Conservation (phyloP, 1,140 invertebrate genomes). For the Battus philenor region DNA sequence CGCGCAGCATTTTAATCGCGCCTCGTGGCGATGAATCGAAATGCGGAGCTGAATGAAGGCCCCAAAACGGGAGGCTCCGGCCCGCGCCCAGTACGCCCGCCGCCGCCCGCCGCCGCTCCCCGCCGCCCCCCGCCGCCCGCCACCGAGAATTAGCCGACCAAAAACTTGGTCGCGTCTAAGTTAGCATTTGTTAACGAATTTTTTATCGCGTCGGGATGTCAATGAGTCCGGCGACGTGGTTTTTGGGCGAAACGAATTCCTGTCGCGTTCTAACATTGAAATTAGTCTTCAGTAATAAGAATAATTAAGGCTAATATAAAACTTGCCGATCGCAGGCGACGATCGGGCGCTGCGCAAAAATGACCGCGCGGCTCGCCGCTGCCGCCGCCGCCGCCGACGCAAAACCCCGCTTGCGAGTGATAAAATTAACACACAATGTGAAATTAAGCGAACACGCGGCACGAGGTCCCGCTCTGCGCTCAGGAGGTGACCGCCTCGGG, state of each 20-base stretch:
- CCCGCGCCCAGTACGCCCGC: neutral
- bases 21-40: constrained; percentile 7
- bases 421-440: constrained; percentile 7
- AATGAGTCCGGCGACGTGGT: no score
- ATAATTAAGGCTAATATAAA: no score
- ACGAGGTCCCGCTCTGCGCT: no score
- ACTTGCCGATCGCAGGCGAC: no score
- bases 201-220: neutral
- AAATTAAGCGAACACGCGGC: no score
- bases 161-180: neutral
- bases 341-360: no score
- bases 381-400: neutral
- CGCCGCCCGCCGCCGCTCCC: neutral
- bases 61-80: constrained; percentile 5
- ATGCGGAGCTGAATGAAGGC: constrained; percentile 4
- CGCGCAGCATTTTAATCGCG: constrained; percentile 7
- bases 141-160: neutral
- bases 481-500: no score
- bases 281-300: no score
- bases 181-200: neutral
- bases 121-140: neutral
- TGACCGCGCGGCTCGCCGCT: neutral
- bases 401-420: neutral
- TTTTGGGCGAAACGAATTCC: no score
- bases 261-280: no score